phyloP scores from a whole-genome alignment of 37 sponge, comb jelly and placozoan species.

The Geodia barretti region DNA sequence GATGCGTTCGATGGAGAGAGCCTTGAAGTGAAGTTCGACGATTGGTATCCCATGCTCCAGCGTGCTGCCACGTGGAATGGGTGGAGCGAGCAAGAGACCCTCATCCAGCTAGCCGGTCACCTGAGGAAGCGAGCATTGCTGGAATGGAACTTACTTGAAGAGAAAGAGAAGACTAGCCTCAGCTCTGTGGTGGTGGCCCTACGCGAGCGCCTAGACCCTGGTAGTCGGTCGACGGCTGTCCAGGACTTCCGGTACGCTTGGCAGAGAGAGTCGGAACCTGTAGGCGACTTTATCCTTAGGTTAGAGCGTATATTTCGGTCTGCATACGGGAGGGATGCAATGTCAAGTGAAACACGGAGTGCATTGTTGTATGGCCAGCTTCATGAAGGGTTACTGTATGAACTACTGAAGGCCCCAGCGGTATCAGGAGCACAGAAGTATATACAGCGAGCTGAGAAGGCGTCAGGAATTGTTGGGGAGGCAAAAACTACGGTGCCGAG shows the following conservation, averaged over 20 bases:
- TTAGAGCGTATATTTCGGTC: slow-evolving; percentile 40
- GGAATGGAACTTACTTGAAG: slow-evolving; percentile 38
- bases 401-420: slow-evolving; percentile 28
- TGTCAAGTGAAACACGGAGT: slow-evolving; percentile 24
- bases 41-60: slow-evolving; percentile 39
- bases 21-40: slow-evolving; percentile 25
- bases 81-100: slow-evolving; percentile 34
- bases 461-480: too few species aligned
- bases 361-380: slow-evolving; percentile 33
- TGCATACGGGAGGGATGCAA: slow-evolving; percentile 38
- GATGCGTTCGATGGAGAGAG: slow-evolving; percentile 37
- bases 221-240: slow-evolving; percentile 28
- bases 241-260: slow-evolving; percentile 56
- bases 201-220: slow-evolving; percentile 41
- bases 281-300: slow-evolving; percentile 28
- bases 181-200: not conserved
- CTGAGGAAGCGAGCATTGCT: slow-evolving; percentile 38
- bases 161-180: slow-evolving; percentile 10
- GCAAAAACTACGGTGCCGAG: too few species aligned
- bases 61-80: slow-evolving; percentile 41
- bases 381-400: slow-evolving; percentile 21
- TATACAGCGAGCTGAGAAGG: too few species aligned
- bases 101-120: slow-evolving; percentile 59
- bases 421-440: slow-evolving; percentile 68
- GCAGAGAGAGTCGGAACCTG: slow-evolving; percentile 37